A percentile compares a stretch with the other conserved stretches of the same genome.
phyloP scores from a whole-genome alignment of 2,888 invertebrate genomes.

The Caenorhabditis sp. region DNA sequence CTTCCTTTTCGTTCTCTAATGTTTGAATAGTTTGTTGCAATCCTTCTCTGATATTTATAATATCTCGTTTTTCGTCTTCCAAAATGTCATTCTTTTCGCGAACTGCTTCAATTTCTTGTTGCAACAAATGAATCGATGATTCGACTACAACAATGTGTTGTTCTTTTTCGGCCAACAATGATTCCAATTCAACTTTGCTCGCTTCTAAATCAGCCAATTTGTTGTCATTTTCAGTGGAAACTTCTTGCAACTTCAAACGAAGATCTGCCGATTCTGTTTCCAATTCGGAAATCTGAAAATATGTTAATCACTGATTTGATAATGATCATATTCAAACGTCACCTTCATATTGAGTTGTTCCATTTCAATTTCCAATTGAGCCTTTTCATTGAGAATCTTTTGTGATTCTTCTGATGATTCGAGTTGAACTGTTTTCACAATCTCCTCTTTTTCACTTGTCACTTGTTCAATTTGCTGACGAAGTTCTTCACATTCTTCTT shows the following conservation, averaged over 20 bases:
- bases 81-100: not conserved
- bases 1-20: not conserved
- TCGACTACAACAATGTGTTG: not conserved
- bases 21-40: no score
- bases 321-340: not conserved
- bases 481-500: not conserved
- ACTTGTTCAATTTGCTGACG: not conserved
- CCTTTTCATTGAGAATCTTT: not conserved
- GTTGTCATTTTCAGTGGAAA: not conserved
- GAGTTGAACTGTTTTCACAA: not conserved
- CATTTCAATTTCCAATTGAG: not conserved
- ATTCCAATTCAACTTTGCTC: not conserved
- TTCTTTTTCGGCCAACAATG: not conserved
- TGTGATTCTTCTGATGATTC: not conserved
- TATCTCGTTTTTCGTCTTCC: not conserved
- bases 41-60: no score
- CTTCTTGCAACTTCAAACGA: not conserved
- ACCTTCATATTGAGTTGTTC: not conserved
- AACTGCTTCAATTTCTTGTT: not conserved
- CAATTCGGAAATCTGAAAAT: not conserved
- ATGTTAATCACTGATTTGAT: not conserved
- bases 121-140: not conserved
- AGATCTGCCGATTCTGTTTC: not conserved
- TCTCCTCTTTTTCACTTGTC: not conserved
- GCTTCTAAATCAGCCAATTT: not conserved